Conservation (phyloP, 2,113 vertebrate species). For the Lipophrys pholis region DNA sequence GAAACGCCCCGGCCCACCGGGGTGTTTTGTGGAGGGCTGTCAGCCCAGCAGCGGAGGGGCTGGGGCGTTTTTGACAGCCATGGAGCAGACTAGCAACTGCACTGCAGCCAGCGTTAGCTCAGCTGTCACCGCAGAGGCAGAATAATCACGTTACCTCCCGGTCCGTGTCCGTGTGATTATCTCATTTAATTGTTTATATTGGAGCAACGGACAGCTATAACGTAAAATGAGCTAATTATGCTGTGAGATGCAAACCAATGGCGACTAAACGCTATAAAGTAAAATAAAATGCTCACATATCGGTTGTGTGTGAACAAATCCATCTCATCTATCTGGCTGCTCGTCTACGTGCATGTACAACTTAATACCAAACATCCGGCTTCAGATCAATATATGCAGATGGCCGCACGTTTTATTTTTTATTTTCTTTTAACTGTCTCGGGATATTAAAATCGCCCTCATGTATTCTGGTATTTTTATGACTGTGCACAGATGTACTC, state of each 20-base stretch:
- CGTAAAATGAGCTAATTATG: too few species aligned
- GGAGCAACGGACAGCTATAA: background rate
- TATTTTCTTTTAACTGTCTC: background rate
- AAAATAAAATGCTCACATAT: background rate
- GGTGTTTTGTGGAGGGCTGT: slow-evolving; percentile 33
- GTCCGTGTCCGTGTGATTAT: background rate
- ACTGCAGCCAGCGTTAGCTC: slow-evolving; percentile 71
- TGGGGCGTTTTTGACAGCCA: slow-evolving; percentile 65
- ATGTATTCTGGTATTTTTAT: too few species aligned
- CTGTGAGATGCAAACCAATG: slow-evolving; percentile 4
- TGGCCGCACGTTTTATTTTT: too few species aligned
- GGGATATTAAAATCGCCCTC: too few species aligned
- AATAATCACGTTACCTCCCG: slow-evolving; percentile 27
- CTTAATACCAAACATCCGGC: too few species aligned
- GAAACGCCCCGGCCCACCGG: background rate
- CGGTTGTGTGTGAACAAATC: too few species aligned
- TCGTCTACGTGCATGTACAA: background rate
- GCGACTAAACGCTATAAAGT: slow-evolving; percentile 11
- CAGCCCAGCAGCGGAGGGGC: slow-evolving; percentile 53
- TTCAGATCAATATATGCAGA: too few species aligned
- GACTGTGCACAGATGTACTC: too few species aligned
- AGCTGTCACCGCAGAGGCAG: slow-evolving; percentile 65
- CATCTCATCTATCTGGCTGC: too few species aligned
- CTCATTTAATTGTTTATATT: slow-evolving; percentile 1
- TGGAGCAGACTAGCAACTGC: slow-evolving; percentile 66